Conservation (phyloP, 2,888 invertebrate species). For the Polydrusus pterygomalis region DNA sequence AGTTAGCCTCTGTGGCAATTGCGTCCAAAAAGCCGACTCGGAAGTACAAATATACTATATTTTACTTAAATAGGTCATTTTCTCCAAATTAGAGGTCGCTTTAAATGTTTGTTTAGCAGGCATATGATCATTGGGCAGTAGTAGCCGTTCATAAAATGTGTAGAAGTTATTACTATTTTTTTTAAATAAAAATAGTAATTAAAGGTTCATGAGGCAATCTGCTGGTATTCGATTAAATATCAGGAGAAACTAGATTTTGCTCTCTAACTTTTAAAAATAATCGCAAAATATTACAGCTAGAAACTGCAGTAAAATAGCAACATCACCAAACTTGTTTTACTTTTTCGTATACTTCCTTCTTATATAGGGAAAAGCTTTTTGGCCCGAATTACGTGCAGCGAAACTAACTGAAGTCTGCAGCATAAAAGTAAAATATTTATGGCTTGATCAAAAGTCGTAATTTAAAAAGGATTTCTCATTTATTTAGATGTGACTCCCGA, state of each 20-base stretch:
- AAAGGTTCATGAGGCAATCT: too few relatives aligned
- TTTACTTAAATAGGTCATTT: too few relatives aligned
- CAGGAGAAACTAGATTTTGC: neutral
- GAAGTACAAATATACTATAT: too few relatives aligned
- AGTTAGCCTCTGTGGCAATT: too few relatives aligned
- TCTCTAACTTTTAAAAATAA: constrained; percentile 7
- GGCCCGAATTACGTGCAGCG: constrained; percentile 18
- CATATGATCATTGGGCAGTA: too few relatives aligned
- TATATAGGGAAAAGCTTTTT: constrained; percentile 9
- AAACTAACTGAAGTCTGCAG: constrained; percentile 19
- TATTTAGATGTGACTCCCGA: constrained; percentile 15
- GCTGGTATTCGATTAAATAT: neutral
- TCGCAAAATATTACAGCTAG: constrained; percentile 6
- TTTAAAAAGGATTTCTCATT: constrained; percentile 29
- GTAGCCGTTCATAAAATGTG: too few relatives aligned
- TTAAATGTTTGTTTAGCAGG: too few relatives aligned
- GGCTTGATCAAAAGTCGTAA: constrained; percentile 16
- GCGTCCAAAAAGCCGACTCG: too few relatives aligned
- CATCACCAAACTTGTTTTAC: constrained; percentile 22
- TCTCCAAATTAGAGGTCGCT: too few relatives aligned
- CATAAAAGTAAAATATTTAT: constrained; percentile 26
- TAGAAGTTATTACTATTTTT: too few relatives aligned
- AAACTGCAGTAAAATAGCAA: constrained; percentile 9
- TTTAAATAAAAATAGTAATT: too few relatives aligned
- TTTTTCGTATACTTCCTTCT: neutral